Percentiles rank a stretch among this genome's conserved stretches.
phyloP scores from a whole-genome alignment of 2,797 vertebrate species.

The Peromyscus aztecus region DNA sequence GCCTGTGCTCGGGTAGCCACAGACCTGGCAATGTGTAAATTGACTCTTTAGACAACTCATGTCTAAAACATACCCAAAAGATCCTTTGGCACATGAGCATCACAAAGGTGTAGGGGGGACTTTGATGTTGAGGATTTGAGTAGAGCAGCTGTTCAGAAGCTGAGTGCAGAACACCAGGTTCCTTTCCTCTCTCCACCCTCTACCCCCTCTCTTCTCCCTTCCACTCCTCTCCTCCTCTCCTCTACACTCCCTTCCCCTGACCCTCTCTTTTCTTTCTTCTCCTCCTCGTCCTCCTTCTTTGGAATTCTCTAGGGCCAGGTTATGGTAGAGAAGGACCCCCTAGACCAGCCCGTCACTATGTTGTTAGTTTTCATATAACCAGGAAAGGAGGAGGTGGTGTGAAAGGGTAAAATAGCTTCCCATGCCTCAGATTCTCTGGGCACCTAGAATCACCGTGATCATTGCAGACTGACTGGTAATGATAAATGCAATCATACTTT shows the following conservation, averaged over 20 bases:
- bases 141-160: neutral
- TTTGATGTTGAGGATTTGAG: neutral
- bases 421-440: neutral
- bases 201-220: accelerated
- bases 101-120: no score
- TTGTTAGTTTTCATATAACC: neutral
- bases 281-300: accelerated
- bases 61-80: neutral
- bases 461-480: neutral
- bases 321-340: neutral
- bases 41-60: neutral
- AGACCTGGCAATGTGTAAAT: neutral
- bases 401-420: neutral
- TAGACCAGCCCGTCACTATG: accelerated
- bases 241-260: accelerated
- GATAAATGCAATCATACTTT: neutral
- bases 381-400: neutral
- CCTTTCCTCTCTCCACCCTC: neutral
- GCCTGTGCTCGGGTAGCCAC: neutral
- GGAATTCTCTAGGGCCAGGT: neutral
- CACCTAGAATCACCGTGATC: neutral
- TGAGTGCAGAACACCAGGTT: neutral
- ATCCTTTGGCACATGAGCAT: neutral
- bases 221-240: no score
- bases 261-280: neutral